Conservation (phyloP, 2,888 invertebrate genomes). For the Drosophila aldrichi region DNA sequence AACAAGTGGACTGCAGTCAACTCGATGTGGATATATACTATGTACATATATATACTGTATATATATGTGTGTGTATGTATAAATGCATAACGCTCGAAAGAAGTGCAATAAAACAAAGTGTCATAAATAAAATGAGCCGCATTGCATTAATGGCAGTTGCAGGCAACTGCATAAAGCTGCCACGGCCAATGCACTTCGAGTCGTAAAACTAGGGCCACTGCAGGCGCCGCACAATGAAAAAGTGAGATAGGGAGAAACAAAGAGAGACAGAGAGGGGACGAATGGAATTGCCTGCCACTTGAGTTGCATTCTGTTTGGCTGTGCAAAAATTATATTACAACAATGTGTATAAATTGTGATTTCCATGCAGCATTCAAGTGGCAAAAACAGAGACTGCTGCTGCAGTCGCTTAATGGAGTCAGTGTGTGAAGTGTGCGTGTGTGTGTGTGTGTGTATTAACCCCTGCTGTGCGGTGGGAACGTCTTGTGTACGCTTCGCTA, state of each 20-base stretch:
- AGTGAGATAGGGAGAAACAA: constrained; percentile 9
- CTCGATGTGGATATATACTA: not conserved
- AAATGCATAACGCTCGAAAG: constrained; percentile 52
- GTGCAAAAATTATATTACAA: constrained; percentile 79
- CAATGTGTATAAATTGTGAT: constrained; percentile 81
- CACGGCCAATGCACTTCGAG: constrained; percentile 78
- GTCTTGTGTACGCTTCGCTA: constrained; percentile 60
- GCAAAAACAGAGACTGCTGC: constrained; percentile 46
- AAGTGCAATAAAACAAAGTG: constrained; percentile 74
- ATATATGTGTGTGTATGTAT: constrained; percentile 25
- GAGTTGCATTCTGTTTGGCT: constrained; percentile 68
- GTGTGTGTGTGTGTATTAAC: constrained; percentile 34
- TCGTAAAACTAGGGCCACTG: constrained; percentile 22
- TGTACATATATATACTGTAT: not conserved
- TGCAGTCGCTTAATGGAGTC: constrained; percentile 64
- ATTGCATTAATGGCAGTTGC: constrained; percentile 81
- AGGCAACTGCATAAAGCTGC: constrained; percentile 73
- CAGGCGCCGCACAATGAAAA: constrained; percentile 5
- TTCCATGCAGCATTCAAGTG: constrained; percentile 71
- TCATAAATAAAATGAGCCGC: constrained; percentile 77
- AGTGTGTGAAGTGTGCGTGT: constrained; percentile 44
- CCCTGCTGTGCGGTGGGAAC: constrained; percentile 38
- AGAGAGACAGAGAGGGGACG: not conserved
- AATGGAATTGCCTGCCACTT: constrained; percentile 66
- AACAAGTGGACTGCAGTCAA: constrained; percentile 1